phyloP scores from a whole-genome alignment of 2,888 invertebrate genomes.

The Andrena bucephala region DNA sequence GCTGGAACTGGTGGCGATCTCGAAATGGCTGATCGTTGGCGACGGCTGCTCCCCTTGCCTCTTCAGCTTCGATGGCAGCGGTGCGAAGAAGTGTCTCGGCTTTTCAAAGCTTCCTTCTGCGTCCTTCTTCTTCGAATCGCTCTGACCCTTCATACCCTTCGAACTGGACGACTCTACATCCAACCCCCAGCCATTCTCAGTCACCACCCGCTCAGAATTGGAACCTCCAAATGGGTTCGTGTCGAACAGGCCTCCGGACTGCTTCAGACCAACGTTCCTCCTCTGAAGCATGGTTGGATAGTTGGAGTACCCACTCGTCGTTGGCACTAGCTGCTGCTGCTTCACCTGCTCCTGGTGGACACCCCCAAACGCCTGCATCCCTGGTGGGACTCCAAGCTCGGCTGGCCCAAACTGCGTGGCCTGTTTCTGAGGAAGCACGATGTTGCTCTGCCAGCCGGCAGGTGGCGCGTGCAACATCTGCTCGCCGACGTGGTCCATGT shows the following conservation, averaged over 20 bases:
- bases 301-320: constrained; percentile 33
- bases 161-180: background rate
- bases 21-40: constrained; percentile 65
- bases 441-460: constrained; percentile 74
- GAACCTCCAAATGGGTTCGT: constrained; percentile 21
- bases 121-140: background rate
- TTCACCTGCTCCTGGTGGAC: constrained; percentile 25
- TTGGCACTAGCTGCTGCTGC: constrained; percentile 17
- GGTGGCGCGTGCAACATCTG: constrained; percentile 64
- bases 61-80: constrained; percentile 67
- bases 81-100: constrained; percentile 80
- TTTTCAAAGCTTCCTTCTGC: constrained; percentile 41
- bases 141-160: constrained; percentile 5
- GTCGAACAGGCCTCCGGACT: constrained; percentile 1
- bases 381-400: background rate
- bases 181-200: constrained; percentile 58
- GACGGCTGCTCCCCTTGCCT: constrained; percentile 63
- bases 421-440: constrained; percentile 46
- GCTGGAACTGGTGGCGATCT: constrained; percentile 75
- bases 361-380: constrained; percentile 19
- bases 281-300: constrained; percentile 68
- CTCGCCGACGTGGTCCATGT: constrained; percentile 46
- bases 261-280: constrained; percentile 55
- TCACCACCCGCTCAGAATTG: constrained; percentile 25
- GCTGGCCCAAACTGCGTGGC: constrained; percentile 13